Evolutionary conservation across 2,797 vertebrate genomes (phyloP).

Genomic region (Phalloptychus januarius): DNA sequence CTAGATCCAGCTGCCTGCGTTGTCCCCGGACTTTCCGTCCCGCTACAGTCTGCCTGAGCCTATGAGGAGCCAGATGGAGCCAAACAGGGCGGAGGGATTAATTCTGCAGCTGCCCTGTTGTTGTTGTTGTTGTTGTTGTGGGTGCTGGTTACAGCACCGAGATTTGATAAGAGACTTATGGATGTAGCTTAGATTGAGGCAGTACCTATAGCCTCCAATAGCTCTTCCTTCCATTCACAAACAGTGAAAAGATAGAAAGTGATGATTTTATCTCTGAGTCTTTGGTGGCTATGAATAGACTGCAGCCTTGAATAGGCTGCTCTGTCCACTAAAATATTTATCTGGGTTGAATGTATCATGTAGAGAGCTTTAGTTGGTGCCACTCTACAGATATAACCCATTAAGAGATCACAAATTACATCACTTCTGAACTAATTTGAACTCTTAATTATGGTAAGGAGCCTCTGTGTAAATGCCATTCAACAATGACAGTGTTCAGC

Average conservation of each 20-base stretch:
- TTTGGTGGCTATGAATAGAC: slow-evolving; percentile 64
- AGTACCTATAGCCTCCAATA: slow-evolving; percentile 45
- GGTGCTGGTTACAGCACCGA: slow-evolving; percentile 64
- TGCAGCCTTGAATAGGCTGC: slow-evolving; percentile 31
- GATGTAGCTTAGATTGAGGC: slow-evolving; percentile 62
- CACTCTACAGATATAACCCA: slow-evolving; percentile 46
- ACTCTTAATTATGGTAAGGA: slow-evolving; percentile 20
- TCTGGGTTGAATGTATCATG: slow-evolving; percentile 73
- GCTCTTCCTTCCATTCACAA: slow-evolving; percentile 50
- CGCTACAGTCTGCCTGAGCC: slow-evolving; percentile 51
- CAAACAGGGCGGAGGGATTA: slow-evolving; percentile 59
- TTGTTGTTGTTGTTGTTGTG: slow-evolving; percentile 49
- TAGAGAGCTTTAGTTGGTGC: slow-evolving; percentile 53
- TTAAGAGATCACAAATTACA: slow-evolving; percentile 27
- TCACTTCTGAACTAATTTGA: slow-evolving; percentile 35
- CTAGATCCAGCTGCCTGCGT: slow-evolving; percentile 59
- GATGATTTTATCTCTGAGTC: slow-evolving; percentile 38
- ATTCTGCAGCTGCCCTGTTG: slow-evolving; percentile 67
- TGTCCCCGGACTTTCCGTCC: slow-evolving; percentile 57
- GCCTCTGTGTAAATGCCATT: slow-evolving; percentile 14
- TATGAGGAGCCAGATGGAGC: slow-evolving; percentile 63
- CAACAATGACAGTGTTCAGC: slow-evolving; percentile 1
- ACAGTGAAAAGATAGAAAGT: slow-evolving; percentile 7
- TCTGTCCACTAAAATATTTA: slow-evolving; percentile 75
- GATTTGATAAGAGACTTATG: slow-evolving; percentile 74